Percentiles rank a stretch among this genome's conserved stretches.
phyloP scores from a whole-genome alignment of 2,888 invertebrate species.

The Osmoderma eremita region DNA sequence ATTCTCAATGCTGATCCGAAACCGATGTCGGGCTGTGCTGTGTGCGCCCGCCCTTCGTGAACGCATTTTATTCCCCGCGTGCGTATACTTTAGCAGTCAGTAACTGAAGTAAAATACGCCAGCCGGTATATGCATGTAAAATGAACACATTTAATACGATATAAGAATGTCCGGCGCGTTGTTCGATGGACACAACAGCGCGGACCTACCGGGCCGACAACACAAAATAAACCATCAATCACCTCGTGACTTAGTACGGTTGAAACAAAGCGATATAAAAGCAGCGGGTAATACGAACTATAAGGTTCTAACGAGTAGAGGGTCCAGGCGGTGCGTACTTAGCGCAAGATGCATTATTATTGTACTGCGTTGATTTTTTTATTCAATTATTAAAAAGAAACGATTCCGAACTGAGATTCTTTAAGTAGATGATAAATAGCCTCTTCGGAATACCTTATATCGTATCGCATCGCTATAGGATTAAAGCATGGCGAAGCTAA shows the following conservation, averaged over 20 bases:
- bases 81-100: constrained; percentile 17
- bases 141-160: constrained; percentile 39
- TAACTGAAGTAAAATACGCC: constrained; percentile 12
- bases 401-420: constrained; percentile 57
- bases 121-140: constrained; percentile 27
- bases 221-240: constrained; percentile 65
- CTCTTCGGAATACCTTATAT: constrained; percentile 48
- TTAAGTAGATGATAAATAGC: constrained; percentile 61
- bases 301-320: constrained; percentile 60
- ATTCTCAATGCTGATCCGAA: neutral
- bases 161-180: constrained; percentile 54
- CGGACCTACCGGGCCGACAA: constrained; percentile 63
- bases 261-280: constrained; percentile 63
- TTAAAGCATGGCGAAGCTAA: constrained; percentile 38
- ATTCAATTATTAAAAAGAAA: constrained; percentile 60
- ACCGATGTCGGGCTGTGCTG: neutral
- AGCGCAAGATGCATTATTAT: constrained; percentile 55
- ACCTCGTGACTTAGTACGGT: constrained; percentile 60
- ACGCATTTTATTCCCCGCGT: constrained; percentile 7
- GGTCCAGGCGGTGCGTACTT: constrained; percentile 51
- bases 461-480: constrained; percentile 28
- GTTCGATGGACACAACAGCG: constrained; percentile 55
- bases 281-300: constrained; percentile 63
- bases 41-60: constrained; percentile 17
- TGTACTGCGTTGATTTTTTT: constrained; percentile 57